Evolutionary conservation across 2,888 invertebrate species (phyloP).

Genomic region (Yponomeuta cagnagella): DNA sequence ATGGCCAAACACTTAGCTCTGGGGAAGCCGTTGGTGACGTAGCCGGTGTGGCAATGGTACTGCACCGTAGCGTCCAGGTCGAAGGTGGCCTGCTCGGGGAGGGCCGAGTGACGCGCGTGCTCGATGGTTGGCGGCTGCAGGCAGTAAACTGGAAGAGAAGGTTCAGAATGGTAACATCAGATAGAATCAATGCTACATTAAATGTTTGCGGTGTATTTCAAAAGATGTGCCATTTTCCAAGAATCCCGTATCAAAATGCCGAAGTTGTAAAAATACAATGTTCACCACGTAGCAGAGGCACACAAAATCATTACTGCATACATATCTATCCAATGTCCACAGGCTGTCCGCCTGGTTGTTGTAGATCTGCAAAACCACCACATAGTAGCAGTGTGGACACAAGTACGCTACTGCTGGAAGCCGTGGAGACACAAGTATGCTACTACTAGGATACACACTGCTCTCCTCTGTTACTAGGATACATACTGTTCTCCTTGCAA

Average conservation of each 20-base stretch:
- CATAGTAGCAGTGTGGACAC: too few relatives aligned
- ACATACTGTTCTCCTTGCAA: conserved; percentile 88
- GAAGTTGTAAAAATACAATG: conserved; percentile 52
- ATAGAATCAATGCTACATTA: too few relatives aligned
- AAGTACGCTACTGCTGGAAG: too few relatives aligned
- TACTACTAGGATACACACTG: too few relatives aligned
- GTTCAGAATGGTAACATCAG: neutral
- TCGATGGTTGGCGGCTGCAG: conserved; percentile 89
- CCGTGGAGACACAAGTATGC: too few relatives aligned
- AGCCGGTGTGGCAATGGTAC: conserved; percentile 96
- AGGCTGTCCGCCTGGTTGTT: conserved; percentile 95
- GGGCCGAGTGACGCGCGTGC: conserved; percentile 91
- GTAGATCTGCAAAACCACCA: conserved; percentile 37
- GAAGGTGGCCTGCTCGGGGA: conserved; percentile 90
- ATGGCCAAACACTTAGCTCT: conserved; percentile 95
- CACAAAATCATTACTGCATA: too few relatives aligned
- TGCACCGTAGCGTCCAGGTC: conserved; percentile 92
- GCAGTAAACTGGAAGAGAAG: conserved; percentile 81
- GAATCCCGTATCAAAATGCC: too few relatives aligned
- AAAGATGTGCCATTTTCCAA: too few relatives aligned
- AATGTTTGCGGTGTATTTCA: too few relatives aligned
- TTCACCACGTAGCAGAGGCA: conserved; percentile 82
- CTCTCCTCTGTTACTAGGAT: neutral
- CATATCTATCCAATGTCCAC: conserved; percentile 70
- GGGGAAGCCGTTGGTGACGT: conserved; percentile 93